These are phyloP conservation scores for Eutolmus rufibarbis DNA, from an alignment of 2,888 invertebrate genomes.

Conservation along the genomic window DNA sequence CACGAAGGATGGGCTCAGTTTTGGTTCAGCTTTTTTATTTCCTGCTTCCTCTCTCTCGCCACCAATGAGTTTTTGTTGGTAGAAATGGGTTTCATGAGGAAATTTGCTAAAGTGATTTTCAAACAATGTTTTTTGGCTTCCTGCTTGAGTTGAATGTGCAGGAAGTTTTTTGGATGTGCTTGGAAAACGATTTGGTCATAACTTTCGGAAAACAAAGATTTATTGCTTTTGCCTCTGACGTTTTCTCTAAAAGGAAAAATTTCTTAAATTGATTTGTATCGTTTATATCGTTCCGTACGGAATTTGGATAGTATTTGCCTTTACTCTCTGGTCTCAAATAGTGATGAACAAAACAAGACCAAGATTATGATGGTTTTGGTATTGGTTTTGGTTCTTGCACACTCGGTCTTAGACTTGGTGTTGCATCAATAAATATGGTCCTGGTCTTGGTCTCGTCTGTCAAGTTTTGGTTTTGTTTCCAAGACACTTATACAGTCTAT, in stretches of 20 bases:
- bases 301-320: neutral
- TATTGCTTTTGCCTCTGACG: neutral
- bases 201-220: neutral
- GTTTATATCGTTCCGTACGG: neutral
- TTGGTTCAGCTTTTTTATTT: neutral
- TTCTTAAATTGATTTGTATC: neutral
- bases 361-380: too few species aligned
- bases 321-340: neutral
- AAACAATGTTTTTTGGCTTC: neutral
- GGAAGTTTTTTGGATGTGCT: neutral
- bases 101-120: neutral
- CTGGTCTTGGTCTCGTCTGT: too few species aligned
- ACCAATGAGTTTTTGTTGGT: neutral
- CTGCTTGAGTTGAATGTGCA: neutral
- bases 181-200: neutral
- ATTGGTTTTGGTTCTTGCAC: too few species aligned
- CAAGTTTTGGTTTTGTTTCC: too few species aligned
- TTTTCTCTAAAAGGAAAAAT: neutral
- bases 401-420: too few species aligned
- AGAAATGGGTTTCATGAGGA: neutral
- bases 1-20: neutral
- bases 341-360: too few species aligned
- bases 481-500: too few species aligned
- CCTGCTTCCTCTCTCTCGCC: neutral
- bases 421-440: too few species aligned